A percentile compares a stretch with the other conserved stretches of the same genome.
Conservation (phyloP, 1,140 invertebrate species). For the Nebria ingens region DNA sequence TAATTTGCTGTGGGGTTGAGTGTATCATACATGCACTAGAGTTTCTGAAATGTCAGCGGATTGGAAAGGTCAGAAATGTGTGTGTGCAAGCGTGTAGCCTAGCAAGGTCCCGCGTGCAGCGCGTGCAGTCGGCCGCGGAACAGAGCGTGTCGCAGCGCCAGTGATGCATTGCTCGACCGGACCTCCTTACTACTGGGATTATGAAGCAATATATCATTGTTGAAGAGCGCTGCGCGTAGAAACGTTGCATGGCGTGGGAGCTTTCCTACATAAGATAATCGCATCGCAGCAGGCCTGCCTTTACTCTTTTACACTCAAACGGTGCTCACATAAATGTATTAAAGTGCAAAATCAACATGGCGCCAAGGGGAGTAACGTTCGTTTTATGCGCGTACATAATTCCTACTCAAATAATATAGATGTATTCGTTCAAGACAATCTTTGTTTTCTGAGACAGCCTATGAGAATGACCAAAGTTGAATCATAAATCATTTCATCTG, state of each 20-base stretch:
- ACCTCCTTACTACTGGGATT: constrained; percentile 6
- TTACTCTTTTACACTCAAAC: not conserved
- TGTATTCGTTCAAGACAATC: too few species aligned
- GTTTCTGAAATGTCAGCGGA: constrained; percentile 6
- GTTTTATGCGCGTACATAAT: not conserved
- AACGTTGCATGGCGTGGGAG: too few species aligned
- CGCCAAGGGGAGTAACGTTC: not conserved
- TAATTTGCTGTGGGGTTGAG: too few species aligned
- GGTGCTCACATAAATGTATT: not conserved
- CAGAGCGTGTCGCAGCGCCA: too few species aligned
- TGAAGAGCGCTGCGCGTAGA: too few species aligned
- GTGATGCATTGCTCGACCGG: not conserved
- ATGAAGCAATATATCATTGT: constrained; percentile 5
- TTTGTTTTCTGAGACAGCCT: too few species aligned
- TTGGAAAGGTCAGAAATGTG: not conserved
- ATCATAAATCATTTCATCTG: too few species aligned
- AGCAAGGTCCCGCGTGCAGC: not conserved
- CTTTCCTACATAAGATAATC: too few species aligned
- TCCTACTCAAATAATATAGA: not conserved
- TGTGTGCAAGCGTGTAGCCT: not conserved
- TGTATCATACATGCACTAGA: too few species aligned
- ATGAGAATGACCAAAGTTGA: too few species aligned
- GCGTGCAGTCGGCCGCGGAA: too few species aligned
- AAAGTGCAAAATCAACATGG: constrained; percentile 9
- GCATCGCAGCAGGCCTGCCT: too few species aligned